Conservation (phyloP, 2,797 vertebrate genomes). For the Harpagifer antarcticus region DNA sequence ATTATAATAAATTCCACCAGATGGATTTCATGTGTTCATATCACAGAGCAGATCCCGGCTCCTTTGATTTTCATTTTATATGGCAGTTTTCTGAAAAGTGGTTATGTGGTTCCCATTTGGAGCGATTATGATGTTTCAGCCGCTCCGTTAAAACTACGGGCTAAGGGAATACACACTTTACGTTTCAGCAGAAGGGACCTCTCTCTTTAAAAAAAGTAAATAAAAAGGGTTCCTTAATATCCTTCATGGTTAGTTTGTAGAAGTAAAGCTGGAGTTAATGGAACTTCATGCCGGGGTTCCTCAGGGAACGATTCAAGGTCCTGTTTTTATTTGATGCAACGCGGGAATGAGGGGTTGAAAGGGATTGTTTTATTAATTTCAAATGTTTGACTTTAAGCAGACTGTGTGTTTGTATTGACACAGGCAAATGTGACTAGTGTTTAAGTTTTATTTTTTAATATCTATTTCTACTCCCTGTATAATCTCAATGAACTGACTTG, state of each 20-base stretch:
- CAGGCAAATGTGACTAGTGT: slow-evolving; percentile 26
- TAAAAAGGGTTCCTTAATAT: background rate
- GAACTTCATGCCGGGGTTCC: slow-evolving; percentile 24
- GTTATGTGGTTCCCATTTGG: slow-evolving; percentile 45
- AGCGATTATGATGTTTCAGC: slow-evolving; percentile 12
- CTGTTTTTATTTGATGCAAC: slow-evolving; percentile 24
- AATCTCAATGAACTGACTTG: slow-evolving; percentile 20
- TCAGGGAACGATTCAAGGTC: slow-evolving; percentile 39
- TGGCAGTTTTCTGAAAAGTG: slow-evolving; percentile 49
- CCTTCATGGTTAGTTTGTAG: background rate
- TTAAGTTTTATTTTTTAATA: slow-evolving; percentile 12
- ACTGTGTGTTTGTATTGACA: slow-evolving; percentile 30
- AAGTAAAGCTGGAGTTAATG: background rate
- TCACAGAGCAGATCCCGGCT: background rate
- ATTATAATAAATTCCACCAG: too few relatives aligned
- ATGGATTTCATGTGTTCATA: background rate
- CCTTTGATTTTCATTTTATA: slow-evolving; percentile 1
- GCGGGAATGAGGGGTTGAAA: slow-evolving; percentile 27
- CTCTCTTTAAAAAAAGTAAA: too few relatives aligned
- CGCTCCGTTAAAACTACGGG: background rate
- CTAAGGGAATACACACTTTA: slow-evolving; percentile 9
- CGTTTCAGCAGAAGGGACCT: too few relatives aligned
- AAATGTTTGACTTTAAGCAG: slow-evolving; percentile 16
- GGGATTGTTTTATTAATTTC: slow-evolving; percentile 29
- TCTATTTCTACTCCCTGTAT: slow-evolving; percentile 52